These are phyloP conservation scores for Acanthosepion esculentum DNA, from an alignment of 2,888 invertebrate genomes.

Conservation along the genomic window DNA sequence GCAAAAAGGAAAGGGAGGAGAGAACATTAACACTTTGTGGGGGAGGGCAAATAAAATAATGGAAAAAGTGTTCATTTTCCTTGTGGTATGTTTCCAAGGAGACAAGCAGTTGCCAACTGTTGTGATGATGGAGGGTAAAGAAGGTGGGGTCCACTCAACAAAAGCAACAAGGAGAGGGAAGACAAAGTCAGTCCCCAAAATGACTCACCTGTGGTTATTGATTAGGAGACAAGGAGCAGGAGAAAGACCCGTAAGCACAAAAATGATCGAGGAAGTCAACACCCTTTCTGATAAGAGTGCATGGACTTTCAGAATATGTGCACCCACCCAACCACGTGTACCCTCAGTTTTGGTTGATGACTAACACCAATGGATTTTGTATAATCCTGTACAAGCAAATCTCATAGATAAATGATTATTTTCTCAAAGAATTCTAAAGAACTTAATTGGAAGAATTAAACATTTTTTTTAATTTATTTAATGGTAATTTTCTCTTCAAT, in stretches of 20 bases:
- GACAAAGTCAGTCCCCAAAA: neutral
- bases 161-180: neutral
- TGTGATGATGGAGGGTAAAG: neutral
- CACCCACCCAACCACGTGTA: neutral
- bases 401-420: conserved; percentile 3
- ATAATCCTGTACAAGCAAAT: neutral
- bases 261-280: neutral
- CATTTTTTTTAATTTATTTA: too few relatives aligned
- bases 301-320: neutral
- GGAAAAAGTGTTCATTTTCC: neutral
- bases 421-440: neutral
- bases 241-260: neutral
- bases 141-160: neutral
- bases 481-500: too few relatives aligned
- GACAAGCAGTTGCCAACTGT: neutral
- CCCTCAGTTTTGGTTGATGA: neutral
- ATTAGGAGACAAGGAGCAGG: neutral
- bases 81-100: neutral
- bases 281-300: neutral
- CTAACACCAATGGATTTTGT: neutral
- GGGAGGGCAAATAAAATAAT: neutral
- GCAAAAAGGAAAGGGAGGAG: neutral
- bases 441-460: neutral
- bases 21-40: neutral
- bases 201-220: conserved; percentile 2